Conservation (phyloP, 2,888 invertebrate genomes). For the Rotaria socialis region DNA sequence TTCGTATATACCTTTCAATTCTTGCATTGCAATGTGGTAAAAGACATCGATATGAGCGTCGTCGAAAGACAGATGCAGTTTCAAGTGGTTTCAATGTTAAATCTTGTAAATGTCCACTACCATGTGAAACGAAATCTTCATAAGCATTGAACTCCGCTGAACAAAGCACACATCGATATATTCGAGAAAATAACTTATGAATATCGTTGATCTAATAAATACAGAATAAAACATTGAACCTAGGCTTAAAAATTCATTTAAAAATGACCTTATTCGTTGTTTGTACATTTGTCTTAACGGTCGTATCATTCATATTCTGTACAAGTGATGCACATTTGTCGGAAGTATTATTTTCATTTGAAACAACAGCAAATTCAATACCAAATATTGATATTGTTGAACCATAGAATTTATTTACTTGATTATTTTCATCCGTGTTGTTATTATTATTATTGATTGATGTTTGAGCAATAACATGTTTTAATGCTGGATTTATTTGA, state of each 20-base stretch:
- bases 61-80: slow-evolving; percentile 20
- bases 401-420: neutral
- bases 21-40: neutral
- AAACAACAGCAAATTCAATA: slow-evolving; percentile 1
- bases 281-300: neutral
- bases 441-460: neutral
- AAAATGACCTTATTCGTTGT: neutral
- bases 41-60: slow-evolving; percentile 18
- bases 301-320: neutral
- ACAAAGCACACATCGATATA: slow-evolving; percentile 15
- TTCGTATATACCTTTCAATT: neutral
- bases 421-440: neutral
- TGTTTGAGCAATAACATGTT: neutral
- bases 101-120: slow-evolving; percentile 34
- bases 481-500: neutral
- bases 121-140: slow-evolving; percentile 9
- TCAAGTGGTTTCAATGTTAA: neutral
- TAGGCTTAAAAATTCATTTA: neutral
- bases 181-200: slow-evolving; percentile 23
- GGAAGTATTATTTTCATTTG: neutral
- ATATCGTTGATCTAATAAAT: slow-evolving; percentile 27
- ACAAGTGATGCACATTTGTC: slow-evolving; percentile 9
- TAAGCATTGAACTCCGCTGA: neutral
- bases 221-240: neutral
- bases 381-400: slow-evolving; percentile 17